Evolutionary conservation across 2,797 vertebrate species (phyloP).

Genomic region (Salarias fasciatus): DNA sequence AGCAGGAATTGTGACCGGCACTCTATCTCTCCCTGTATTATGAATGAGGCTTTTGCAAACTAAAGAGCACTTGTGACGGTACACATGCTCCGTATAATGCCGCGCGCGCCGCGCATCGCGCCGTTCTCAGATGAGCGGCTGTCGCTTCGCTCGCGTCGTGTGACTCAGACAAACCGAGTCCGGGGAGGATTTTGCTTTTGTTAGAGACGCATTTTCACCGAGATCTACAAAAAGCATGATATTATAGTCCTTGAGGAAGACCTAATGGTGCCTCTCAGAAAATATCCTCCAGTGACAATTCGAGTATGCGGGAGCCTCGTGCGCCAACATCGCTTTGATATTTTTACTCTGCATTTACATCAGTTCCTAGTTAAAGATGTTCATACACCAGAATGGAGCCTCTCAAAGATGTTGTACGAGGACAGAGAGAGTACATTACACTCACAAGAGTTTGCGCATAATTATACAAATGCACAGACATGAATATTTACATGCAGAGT

Average conservation of each 20-base stretch:
- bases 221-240: slow-evolving; percentile 23
- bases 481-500: too few relatives aligned
- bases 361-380: too few relatives aligned
- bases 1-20: not conserved
- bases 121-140: slow-evolving; percentile 1
- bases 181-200: slow-evolving; percentile 15
- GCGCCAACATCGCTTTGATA: not conserved
- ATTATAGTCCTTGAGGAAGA: slow-evolving; percentile 29
- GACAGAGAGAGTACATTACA: too few relatives aligned
- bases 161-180: slow-evolving; percentile 17
- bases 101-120: not conserved
- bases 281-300: slow-evolving; percentile 20
- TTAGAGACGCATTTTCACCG: slow-evolving; percentile 28
- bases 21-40: slow-evolving; percentile 18
- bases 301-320: slow-evolving; percentile 1
- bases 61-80: slow-evolving; percentile 12
- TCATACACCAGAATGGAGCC: too few relatives aligned
- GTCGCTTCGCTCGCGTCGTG: not conserved
- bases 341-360: not conserved
- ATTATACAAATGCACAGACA: too few relatives aligned
- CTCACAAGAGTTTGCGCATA: too few relatives aligned
- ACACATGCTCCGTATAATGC: slow-evolving; percentile 3
- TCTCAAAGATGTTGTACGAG: too few relatives aligned
- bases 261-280: slow-evolving; percentile 24
- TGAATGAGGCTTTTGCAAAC: slow-evolving; percentile 31